Evolutionary conservation across 2,797 vertebrate genomes (phyloP).

Genomic region (Caiman crocodilus): DNA sequence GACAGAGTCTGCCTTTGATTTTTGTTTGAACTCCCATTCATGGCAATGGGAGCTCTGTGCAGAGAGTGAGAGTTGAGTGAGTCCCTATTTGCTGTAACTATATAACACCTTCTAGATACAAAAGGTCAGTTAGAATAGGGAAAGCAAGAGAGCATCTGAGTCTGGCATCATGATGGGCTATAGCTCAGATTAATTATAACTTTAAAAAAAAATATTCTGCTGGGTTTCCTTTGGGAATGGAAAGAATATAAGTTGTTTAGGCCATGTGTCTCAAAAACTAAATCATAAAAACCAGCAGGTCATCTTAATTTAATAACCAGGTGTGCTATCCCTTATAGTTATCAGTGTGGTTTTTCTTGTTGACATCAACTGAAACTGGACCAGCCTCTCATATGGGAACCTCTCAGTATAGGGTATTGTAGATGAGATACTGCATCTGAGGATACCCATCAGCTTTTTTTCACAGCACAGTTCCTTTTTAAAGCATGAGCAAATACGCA

Average conservation of each 20-base stretch:
- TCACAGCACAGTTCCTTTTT: not conserved
- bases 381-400: not conserved
- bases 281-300: not conserved
- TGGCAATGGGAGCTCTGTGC: not conserved
- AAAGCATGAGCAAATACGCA: not conserved
- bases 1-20: not conserved
- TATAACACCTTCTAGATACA: not conserved
- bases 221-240: not conserved
- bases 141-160: not conserved
- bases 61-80: not conserved
- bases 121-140: rapidly evolving
- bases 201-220: not conserved
- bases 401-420: not conserved
- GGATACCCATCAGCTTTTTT: not conserved
- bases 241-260: not conserved
- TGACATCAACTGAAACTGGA: not conserved
- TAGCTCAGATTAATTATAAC: not conserved
- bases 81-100: not conserved
- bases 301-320: not conserved
- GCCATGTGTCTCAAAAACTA: rapidly evolving
- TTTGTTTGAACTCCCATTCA: not conserved
- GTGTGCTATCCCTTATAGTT: not conserved
- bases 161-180: not conserved
- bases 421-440: not conserved
- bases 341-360: rapidly evolving